These are phyloP conservation scores for Andrena bicolor DNA, from an alignment of 2,888 invertebrate species.

Conservation along the genomic window DNA sequence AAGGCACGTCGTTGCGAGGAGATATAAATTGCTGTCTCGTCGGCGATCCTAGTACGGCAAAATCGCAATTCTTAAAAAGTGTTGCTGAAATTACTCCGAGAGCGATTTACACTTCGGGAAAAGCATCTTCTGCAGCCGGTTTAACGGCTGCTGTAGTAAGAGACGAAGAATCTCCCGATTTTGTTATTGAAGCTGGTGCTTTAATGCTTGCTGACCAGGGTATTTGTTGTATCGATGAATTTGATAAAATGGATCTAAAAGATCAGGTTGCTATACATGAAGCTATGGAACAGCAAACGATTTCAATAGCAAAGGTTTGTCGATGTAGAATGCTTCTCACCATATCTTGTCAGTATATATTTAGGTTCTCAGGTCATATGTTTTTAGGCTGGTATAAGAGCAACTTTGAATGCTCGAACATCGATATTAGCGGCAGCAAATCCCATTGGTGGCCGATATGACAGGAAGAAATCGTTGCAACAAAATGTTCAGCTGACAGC, in stretches of 20 bases:
- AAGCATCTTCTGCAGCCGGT: constrained; percentile 99
- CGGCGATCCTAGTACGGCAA: constrained; percentile 99
- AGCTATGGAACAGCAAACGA: constrained; percentile 99
- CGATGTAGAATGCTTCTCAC: neutral
- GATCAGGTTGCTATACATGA: constrained; percentile 99
- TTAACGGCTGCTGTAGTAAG: constrained; percentile 99
- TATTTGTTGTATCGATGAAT: constrained; percentile 99
- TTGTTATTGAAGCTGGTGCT: constrained; percentile 99
- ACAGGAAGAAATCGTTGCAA: constrained; percentile 96
- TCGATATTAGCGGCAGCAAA: constrained; percentile 99
- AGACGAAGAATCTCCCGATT: constrained; percentile 99
- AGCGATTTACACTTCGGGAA: constrained; percentile 99
- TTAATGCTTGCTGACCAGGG: constrained; percentile 99
- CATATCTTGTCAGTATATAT: neutral
- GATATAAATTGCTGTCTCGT: constrained; percentile 99
- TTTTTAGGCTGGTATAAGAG: constrained; percentile 95
- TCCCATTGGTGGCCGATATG: constrained; percentile 98
- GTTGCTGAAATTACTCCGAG: constrained; percentile 97
- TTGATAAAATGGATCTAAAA: constrained; percentile 99
- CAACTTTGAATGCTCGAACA: constrained; percentile 98
- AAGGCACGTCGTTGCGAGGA: constrained; percentile 96
- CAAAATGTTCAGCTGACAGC: constrained; percentile 97
- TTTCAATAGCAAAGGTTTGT: constrained; percentile 96
- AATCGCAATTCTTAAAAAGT: constrained; percentile 98
- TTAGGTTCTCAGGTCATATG: neutral